Percentiles rank a stretch among this genome's conserved stretches.
These are phyloP conservation scores for Autographa gamma DNA, from an alignment of 2,888 invertebrate genomes.

Conservation along the genomic window DNA sequence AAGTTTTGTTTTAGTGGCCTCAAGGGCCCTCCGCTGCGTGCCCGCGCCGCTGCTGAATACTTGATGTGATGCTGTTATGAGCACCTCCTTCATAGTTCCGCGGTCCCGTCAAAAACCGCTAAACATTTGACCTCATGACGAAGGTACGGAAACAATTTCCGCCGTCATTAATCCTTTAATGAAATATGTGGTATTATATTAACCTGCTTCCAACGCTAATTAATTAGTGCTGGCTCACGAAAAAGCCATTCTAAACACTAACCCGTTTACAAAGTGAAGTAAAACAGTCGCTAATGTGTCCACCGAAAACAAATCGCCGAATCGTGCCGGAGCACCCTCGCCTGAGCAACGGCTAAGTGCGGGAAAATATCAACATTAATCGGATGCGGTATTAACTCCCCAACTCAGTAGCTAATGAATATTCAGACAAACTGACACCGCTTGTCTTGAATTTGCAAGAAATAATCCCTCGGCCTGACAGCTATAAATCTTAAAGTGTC, in stretches of 20 bases:
- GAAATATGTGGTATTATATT: slow-evolving; percentile 49
- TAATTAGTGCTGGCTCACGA: slow-evolving; percentile 62
- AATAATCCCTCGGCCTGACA: slow-evolving; percentile 74
- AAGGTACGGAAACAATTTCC: slow-evolving; percentile 33
- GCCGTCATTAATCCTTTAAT: slow-evolving; percentile 47
- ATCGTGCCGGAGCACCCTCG: slow-evolving; percentile 58
- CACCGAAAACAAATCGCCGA: slow-evolving; percentile 67
- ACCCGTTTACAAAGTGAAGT: slow-evolving; percentile 58
- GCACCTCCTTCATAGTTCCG: slow-evolving; percentile 58
- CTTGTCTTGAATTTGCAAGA: slow-evolving; percentile 79
- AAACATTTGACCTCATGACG: slow-evolving; percentile 37
- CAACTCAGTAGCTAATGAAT: slow-evolving; percentile 76
- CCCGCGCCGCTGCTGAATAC: slow-evolving; percentile 72
- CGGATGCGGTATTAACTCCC: slow-evolving; percentile 73
- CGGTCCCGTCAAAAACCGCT: slow-evolving; percentile 33
- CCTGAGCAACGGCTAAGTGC: slow-evolving; percentile 56
- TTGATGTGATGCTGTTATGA: slow-evolving; percentile 73
- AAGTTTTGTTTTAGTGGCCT: slow-evolving; percentile 80
- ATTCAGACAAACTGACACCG: slow-evolving; percentile 79
- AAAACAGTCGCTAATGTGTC: slow-evolving; percentile 67
- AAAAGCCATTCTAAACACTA: slow-evolving; percentile 64
- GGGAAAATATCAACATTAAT: slow-evolving; percentile 69
- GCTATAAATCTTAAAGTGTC: slow-evolving; percentile 74
- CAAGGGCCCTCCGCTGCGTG: slow-evolving; percentile 64
- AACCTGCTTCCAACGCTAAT: slow-evolving; percentile 49